Percentiles rank a stretch among this genome's conserved stretches.
Evolutionary conservation across 2,113 vertebrate genomes (phyloP).

Genomic region (Rana temporaria): DNA sequence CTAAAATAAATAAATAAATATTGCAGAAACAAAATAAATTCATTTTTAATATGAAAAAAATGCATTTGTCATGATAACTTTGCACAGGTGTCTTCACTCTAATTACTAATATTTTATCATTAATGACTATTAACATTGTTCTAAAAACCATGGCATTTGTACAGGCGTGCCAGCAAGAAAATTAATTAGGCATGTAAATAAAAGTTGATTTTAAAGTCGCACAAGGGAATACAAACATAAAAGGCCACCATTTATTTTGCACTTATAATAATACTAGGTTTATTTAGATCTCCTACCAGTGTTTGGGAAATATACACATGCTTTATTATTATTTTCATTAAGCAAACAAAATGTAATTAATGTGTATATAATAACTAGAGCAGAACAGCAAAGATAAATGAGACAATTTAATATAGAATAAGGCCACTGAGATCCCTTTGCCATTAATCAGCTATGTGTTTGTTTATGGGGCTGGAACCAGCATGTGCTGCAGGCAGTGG

Average conservation of each 20-base stretch:
- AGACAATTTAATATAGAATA: background rate
- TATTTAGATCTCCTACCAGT: background rate
- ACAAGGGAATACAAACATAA: conserved; percentile 6
- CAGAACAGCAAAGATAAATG: background rate
- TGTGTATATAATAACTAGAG: background rate
- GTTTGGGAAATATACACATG: background rate
- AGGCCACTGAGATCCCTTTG: background rate
- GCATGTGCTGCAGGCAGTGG: too few species aligned
- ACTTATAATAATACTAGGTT: background rate
- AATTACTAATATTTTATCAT: conserved; percentile 21
- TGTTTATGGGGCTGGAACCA: too few species aligned
- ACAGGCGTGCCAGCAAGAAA: conserved; percentile 9
- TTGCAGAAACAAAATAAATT: background rate
- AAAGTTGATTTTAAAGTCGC: conserved; percentile 12
- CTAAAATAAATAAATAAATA: too few species aligned
- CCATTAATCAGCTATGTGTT: too few species aligned
- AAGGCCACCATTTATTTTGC: conserved; percentile 3
- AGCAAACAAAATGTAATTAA: background rate
- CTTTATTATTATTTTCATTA: background rate
- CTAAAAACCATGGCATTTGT: conserved; percentile 35
- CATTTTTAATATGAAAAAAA: background rate
- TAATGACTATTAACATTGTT: conserved; percentile 4
- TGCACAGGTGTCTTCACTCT: conserved; percentile 16
- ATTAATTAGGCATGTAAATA: conserved; percentile 27
- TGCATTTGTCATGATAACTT: background rate